Evolutionary conservation across 2,113 vertebrate genomes (phyloP).

Genomic region (Boulengeromyrus knoepffleri): DNA sequence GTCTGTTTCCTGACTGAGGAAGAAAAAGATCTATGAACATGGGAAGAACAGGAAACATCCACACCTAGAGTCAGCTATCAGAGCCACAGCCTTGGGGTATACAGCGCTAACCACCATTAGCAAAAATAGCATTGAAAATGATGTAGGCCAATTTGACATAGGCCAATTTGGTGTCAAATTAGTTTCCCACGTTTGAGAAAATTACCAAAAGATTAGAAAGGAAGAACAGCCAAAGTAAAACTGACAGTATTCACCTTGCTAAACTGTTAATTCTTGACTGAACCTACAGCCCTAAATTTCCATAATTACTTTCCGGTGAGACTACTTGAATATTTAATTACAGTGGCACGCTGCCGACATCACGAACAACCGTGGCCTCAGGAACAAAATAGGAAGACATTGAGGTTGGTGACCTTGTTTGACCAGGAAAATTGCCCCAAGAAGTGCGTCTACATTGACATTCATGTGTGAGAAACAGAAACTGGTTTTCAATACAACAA

Average conservation of each 20-base stretch:
- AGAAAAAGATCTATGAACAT: not conserved
- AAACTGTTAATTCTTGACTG: not conserved
- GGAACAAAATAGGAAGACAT: not conserved
- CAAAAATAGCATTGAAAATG: not conserved
- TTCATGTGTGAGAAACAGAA: not conserved
- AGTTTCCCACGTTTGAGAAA: not conserved
- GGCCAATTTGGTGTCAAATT: not conserved
- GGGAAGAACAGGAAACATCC: not conserved
- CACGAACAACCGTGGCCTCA: not conserved
- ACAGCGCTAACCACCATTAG: not conserved
- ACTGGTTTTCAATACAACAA: not conserved
- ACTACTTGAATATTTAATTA: slow-evolving; percentile 8
- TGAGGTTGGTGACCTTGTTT: not conserved
- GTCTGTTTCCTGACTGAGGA: not conserved
- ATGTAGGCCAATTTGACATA: not conserved
- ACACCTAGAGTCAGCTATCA: not conserved
- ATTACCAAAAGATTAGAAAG: not conserved
- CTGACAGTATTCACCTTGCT: not conserved
- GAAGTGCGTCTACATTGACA: not conserved
- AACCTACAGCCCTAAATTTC: slow-evolving; percentile 1
- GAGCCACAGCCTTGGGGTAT: not conserved
- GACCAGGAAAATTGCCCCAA: not conserved
- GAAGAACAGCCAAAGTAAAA: not conserved
- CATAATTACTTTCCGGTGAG: slow-evolving; percentile 7
- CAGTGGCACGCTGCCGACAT: not conserved